These are phyloP conservation scores for Hiodon tergisus DNA, from an alignment of 2,113 vertebrate genomes.

Conservation along the genomic window DNA sequence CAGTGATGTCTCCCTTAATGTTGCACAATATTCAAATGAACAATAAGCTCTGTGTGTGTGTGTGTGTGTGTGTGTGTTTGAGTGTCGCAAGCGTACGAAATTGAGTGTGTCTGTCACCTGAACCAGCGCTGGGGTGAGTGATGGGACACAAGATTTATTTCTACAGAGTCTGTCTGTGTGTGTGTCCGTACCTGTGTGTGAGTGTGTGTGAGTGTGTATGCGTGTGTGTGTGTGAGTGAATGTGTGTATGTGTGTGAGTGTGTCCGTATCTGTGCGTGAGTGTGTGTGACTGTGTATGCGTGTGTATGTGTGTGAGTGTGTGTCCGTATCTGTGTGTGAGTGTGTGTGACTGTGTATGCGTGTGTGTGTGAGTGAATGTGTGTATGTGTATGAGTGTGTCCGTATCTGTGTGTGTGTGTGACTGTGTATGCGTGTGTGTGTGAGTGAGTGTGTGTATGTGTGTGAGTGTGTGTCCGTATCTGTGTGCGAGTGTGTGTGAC, in stretches of 20 bases:
- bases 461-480: constrained; percentile 14
- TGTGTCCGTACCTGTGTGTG: too few relatives aligned
- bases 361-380: constrained; percentile 17
- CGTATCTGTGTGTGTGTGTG: constrained; percentile 16
- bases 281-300: neutral
- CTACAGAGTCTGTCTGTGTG: constrained; percentile 18
- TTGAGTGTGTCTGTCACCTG: constrained; percentile 15
- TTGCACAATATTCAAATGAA: constrained; percentile 27
- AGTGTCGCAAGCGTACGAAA: neutral
- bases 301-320: constrained; percentile 4
- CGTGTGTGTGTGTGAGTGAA: constrained; percentile 18
- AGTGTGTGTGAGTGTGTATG: constrained; percentile 12
- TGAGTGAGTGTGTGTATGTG: constrained; percentile 11
- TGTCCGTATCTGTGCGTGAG: too few relatives aligned
- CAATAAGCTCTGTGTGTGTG: constrained; percentile 16
- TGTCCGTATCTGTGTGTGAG: constrained; percentile 9
- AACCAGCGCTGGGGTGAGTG: constrained; percentile 20
- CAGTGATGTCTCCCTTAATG: constrained; percentile 26
- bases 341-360: constrained; percentile 13
- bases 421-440: constrained; percentile 13
- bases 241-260: constrained; percentile 17
- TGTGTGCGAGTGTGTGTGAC: neutral
- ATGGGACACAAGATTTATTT: constrained; percentile 32
- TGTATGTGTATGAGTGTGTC: too few relatives aligned
- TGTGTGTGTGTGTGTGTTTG: constrained; percentile 12